Base-by-base conservation (phyloP, 2,888 invertebrate species). In the Mongoloraphidia duomilia region DNA sequence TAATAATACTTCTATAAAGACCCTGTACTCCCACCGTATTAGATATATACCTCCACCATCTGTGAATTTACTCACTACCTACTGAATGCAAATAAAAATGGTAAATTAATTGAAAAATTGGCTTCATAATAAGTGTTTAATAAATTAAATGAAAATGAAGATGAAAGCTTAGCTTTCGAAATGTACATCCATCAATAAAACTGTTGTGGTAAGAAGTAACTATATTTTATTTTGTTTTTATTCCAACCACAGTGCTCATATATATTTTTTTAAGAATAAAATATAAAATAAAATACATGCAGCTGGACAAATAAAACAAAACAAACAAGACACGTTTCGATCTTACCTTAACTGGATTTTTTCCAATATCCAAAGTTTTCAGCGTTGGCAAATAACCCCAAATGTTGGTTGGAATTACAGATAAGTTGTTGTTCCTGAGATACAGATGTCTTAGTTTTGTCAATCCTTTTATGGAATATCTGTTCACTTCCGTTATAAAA, bases 321-420 rank as follows among this genome's bases (percentile, higher is more conserved):
- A 38, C 36, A 26, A 37, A 34, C 13, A 43, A 34, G 36, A 14
- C 9, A 9, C 9, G 35, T 34, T 12, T 13, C 40, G 44, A 50
- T 43, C 52, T 64, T 59, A 73, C 73, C 66, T 77, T 75, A 52
- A 92, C 78, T 9, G 88, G 88, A 69, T 93, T 93, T 61, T 77
- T 77, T 1, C 90, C 87, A 47, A 92, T 63, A 64, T 90, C 87
- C 47, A 93, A 71, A 42, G 78, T 74, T 54, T 86, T 80, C 54
- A 93, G 74, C 52, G 81, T 75, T 50, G 73, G 76, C 54, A 90
- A 73, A 62, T 83, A 69, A 60, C 77, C 71, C 79, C 87, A 87
- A 58, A 80, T 76, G 53, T 84, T 79, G 61, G 81, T 77, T 56
- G 86, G 87, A 60, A 88, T 74, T 57, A 82, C 77, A 47, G 74